These are phyloP conservation scores for Oscheius sp. DNA, from an alignment of 2,888 invertebrate species.

Conservation along the genomic window DNA sequence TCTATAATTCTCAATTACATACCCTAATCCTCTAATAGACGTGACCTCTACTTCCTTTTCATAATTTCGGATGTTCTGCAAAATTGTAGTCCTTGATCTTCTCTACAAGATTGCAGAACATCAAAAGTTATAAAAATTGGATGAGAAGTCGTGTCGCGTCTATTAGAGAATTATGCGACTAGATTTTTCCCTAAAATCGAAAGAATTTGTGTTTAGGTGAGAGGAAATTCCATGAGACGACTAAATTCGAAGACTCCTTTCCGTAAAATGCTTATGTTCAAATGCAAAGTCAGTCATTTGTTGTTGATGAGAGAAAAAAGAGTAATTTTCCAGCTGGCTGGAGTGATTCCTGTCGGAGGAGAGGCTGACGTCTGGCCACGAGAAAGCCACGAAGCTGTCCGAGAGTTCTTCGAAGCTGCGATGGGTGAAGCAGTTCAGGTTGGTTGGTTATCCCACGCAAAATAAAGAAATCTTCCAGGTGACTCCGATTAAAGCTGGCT, in stretches of 20 bases:
- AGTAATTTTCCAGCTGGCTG: constrained; percentile 38
- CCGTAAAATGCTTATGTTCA: constrained; percentile 61
- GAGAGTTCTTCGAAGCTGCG: constrained; percentile 54
- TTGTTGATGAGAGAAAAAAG: no score
- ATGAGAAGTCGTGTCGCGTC: no score
- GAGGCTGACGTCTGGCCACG: constrained; percentile 57
- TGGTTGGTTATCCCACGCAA: background rate
- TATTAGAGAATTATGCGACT: no score
- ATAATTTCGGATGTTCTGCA: no score
- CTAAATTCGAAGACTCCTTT: constrained; percentile 57
- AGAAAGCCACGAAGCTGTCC: constrained; percentile 53
- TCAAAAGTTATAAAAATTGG: no score
- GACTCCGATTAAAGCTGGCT: constrained; percentile 37
- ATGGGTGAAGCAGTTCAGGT: constrained; percentile 49
- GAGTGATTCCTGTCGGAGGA: constrained; percentile 48
- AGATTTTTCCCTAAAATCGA: no score
- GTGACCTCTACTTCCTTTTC: no score
- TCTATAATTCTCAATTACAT: no score
- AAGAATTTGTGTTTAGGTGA: no score
- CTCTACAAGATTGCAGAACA: no score
- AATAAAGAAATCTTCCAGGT: constrained; percentile 37
- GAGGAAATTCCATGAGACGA: constrained; percentile 45
- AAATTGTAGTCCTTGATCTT: no score
- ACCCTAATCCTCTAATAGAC: no score
- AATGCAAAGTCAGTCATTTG: constrained; percentile 60